Evolutionary conservation across 2,113 vertebrate species (phyloP).

Genomic region (Rhabdornis inornatus): DNA sequence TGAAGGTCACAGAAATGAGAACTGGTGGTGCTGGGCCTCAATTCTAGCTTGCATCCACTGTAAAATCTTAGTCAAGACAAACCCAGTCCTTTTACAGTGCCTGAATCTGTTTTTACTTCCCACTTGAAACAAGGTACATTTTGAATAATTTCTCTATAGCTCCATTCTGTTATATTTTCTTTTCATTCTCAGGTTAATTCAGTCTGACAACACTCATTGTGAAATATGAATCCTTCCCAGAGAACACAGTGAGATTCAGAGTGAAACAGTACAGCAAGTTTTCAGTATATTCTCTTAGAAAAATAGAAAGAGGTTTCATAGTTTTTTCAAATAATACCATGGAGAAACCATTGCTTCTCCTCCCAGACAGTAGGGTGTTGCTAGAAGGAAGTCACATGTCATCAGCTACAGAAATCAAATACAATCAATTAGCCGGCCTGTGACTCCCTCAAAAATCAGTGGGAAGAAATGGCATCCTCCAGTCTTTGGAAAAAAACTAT

Average conservation of each 20-base stretch:
- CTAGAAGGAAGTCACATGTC: neutral
- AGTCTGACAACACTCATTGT: neutral
- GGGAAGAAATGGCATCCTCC: neutral
- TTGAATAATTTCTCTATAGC: neutral
- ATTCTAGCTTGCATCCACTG: neutral
- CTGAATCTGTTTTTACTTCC: neutral
- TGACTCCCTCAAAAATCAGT: neutral
- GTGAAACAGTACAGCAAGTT: neutral
- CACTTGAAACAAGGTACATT: neutral
- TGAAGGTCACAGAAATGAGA: neutral
- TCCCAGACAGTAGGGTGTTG: neutral
- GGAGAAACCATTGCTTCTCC: neutral
- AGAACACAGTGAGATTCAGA: neutral
- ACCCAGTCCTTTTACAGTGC: neutral
- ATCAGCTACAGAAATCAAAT: neutral
- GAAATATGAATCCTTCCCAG: neutral
- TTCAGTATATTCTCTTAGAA: neutral
- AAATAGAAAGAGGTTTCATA: neutral
- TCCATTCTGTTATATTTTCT: neutral
- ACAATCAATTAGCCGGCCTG: fast-evolving
- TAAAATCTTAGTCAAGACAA: neutral
- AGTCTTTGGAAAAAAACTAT: neutral
- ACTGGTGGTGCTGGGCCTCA: neutral
- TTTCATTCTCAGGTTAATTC: neutral
- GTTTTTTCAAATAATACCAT: neutral